Evolutionary conservation across 2,888 invertebrate species (phyloP), one percentile per base, ranked within the genome.

Genomic region (Eremobia ochroleuca): DNA sequence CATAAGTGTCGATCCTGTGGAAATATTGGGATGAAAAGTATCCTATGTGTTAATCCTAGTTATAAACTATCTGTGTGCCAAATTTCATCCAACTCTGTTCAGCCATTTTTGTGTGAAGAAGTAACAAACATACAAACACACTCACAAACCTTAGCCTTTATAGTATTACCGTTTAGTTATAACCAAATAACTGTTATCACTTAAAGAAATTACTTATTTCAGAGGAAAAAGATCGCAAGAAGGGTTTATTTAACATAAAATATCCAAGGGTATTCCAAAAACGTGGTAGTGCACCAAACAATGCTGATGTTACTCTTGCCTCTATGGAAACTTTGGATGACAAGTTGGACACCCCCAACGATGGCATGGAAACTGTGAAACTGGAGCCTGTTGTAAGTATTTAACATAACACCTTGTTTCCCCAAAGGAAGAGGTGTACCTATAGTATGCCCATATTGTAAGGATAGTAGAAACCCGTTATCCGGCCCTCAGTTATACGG

Each of bases 321-420:
- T 98, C 98, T 11, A 98, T 98, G 97, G 98, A 98, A 93, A 98
- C 98, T 0, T 95, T 98, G 65, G 98, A 98, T 91, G 98, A 98
- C 88, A 98, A 98, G 86, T 97, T 97, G 74, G 97, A 97, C 86
- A 97, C 97, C 28, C 98, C 98, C 75, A 98, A 98, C 90, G 98
- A 98, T 91, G 98, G 98, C 46, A 97, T 98, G 96, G 98, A 98
- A 92, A 98, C 97, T 88, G 97, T 98, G 11, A 98, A 98, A 92
- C 93, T 98, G 79, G 98, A 98, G 87, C 93, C 96, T 65, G 96
- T 95, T 87, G 97, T 96, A 91, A 94, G 94, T 93, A 31, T 52
- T 18, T 46, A 49, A 21, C 6, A 11, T 52, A 52, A n/a, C n/a
- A 52, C 52, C 11, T 52, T 52, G n/a, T 52, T 52, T 52, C 25